Conservation (phyloP, 2,797 vertebrate species). For the Pantherophis alleghaniensis region DNA sequence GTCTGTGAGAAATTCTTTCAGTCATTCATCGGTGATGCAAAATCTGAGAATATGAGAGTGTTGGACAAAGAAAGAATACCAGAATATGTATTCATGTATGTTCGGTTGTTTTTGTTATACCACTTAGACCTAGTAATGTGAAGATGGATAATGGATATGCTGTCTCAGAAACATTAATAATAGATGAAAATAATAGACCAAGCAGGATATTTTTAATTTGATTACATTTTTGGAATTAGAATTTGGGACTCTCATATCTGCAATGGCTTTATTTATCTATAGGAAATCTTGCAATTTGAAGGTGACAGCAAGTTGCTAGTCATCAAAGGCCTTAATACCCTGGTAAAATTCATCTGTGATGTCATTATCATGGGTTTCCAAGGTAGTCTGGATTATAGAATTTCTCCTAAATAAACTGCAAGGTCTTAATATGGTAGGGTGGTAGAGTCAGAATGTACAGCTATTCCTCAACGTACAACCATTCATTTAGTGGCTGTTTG, state of each 20-base stretch:
- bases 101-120: neutral
- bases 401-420: neutral
- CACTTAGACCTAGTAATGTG: neutral
- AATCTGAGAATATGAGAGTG: conserved; percentile 32
- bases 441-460: neutral
- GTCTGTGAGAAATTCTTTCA: conserved; percentile 37
- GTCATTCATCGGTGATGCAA: conserved; percentile 47
- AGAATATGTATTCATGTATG: conserved; percentile 45
- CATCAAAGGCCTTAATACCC: neutral
- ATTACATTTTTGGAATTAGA: neutral
- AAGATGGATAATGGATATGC: neutral
- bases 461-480: neutral
- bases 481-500: neutral
- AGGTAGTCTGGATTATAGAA: neutral
- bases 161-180: neutral
- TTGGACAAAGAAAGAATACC: conserved; percentile 37
- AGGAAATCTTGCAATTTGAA: neutral
- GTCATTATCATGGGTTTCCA: neutral
- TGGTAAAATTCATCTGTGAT: neutral
- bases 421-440: neutral
- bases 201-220: neutral
- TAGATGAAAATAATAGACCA: neutral
- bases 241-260: neutral
- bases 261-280: neutral
- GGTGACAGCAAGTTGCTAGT: neutral